Percentiles rank a stretch among this genome's conserved stretches.
Conservation (phyloP, 2,888 invertebrate genomes). For the Chloromyia formosa region DNA sequence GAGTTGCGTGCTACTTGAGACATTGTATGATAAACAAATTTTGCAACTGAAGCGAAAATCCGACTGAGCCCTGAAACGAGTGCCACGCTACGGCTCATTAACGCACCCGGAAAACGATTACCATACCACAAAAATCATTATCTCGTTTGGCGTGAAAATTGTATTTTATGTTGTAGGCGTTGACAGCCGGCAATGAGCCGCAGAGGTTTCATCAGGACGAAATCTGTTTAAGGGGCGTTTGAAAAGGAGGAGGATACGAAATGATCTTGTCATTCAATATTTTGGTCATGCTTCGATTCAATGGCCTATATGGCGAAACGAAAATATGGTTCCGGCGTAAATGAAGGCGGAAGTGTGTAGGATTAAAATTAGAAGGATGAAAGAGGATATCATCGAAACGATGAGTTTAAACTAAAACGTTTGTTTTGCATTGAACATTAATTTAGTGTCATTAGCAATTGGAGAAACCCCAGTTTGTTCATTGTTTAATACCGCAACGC, state of each 20-base stretch:
- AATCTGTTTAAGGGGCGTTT: constrained; percentile 28
- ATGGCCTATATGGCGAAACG: no score
- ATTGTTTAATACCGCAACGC: no score
- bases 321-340: no score
- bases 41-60: constrained; percentile 43
- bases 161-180: constrained; percentile 27
- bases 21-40: constrained; percentile 33
- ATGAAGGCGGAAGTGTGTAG: no score
- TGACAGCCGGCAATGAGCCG: constrained; percentile 24
- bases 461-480: no score
- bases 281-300: constrained; percentile 24
- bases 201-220: constrained; percentile 2
- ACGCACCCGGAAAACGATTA: constrained; percentile 27
- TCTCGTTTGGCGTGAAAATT: constrained; percentile 40
- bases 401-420: no score
- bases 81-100: constrained; percentile 33
- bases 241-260: constrained; percentile 15
- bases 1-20: constrained; percentile 3
- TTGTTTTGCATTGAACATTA: no score
- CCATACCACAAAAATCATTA: constrained; percentile 12
- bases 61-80: neutral
- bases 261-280: constrained; percentile 41
- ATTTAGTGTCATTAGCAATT: no score
- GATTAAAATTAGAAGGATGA: no score
- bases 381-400: no score